Evolutionary conservation across 2,888 invertebrate genomes (phyloP).

Genomic region (Toxonevra muliebris): DNA sequence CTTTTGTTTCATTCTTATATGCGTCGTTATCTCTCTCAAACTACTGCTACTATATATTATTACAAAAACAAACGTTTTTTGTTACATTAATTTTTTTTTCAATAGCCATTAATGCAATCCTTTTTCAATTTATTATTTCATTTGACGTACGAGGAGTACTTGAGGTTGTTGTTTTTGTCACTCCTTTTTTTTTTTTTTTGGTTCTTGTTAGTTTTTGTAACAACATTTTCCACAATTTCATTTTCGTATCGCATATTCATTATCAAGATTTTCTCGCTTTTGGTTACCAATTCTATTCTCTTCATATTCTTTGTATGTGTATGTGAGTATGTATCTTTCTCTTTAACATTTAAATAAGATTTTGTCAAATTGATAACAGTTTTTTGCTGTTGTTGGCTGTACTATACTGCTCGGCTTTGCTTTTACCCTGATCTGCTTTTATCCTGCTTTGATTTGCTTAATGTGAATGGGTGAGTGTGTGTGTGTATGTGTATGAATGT

Average conservation of each 20-base stretch:
- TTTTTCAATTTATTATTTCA: slow-evolving; percentile 5
- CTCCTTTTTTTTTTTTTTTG: no score
- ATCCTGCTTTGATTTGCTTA: not conserved
- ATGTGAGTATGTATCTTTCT: not conserved
- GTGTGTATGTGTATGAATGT: slow-evolving; percentile 2
- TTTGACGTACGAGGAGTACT: not conserved
- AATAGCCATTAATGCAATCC: not conserved
- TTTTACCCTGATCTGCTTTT: no score
- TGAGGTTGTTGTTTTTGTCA: not conserved
- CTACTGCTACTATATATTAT: not conserved
- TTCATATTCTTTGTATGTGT: not conserved
- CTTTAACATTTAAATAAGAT: slow-evolving; percentile 28
- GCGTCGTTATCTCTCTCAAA: not conserved
- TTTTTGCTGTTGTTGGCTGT: slow-evolving; percentile 1
- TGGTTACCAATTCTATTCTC: slow-evolving; percentile 17
- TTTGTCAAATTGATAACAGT: slow-evolving; percentile 22
- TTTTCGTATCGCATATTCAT: slow-evolving; percentile 5
- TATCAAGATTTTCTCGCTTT: slow-evolving; percentile 27
- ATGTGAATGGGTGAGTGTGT: not conserved
- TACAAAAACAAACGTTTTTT: not conserved
- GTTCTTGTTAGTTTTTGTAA: not conserved
- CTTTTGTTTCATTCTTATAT: not conserved
- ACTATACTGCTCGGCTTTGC: no score
- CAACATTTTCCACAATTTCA: slow-evolving; percentile 25
- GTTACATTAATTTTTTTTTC: not conserved